Percentiles rank a stretch among this genome's conserved stretches.
phyloP scores from a whole-genome alignment of 2,888 invertebrate genomes.

The Tenthredo livida region DNA sequence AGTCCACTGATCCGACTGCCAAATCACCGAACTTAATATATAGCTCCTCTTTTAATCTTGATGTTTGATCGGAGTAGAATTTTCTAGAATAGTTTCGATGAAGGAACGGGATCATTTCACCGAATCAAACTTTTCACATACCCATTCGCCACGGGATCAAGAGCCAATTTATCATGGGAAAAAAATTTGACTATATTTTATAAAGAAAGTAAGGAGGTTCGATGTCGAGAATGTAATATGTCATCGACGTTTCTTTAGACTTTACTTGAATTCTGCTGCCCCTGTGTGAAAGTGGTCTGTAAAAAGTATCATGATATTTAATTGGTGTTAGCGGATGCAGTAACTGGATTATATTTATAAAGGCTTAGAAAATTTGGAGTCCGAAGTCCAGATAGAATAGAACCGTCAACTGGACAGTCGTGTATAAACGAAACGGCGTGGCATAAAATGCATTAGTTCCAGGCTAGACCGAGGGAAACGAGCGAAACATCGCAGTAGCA shows the following conservation, averaged over 20 bases:
- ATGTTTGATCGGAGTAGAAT: background rate
- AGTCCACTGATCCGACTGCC: background rate
- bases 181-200: background rate
- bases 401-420: constrained; percentile 35
- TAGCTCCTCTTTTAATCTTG: background rate
- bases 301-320: constrained; percentile 7
- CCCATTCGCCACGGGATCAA: background rate
- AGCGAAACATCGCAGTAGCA: background rate
- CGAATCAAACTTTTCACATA: background rate
- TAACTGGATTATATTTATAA: background rate
- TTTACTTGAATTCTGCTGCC: background rate
- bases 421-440: constrained; percentile 32
- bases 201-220: background rate
- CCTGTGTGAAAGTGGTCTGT: constrained; percentile 9
- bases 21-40: background rate
- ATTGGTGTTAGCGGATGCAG: background rate
- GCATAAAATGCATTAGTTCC: constrained; percentile 28
- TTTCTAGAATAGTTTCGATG: background rate
- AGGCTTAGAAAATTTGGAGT: background rate
- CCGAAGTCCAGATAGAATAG: constrained; percentile 6
- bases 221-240: background rate
- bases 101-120: background rate
- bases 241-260: background rate
- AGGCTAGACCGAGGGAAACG: background rate
- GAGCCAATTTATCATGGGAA: background rate